Percentiles rank a stretch among this genome's conserved stretches.
Conservation (phyloP, 2,797 vertebrate species). For the Pipistrellus nathusii region DNA sequence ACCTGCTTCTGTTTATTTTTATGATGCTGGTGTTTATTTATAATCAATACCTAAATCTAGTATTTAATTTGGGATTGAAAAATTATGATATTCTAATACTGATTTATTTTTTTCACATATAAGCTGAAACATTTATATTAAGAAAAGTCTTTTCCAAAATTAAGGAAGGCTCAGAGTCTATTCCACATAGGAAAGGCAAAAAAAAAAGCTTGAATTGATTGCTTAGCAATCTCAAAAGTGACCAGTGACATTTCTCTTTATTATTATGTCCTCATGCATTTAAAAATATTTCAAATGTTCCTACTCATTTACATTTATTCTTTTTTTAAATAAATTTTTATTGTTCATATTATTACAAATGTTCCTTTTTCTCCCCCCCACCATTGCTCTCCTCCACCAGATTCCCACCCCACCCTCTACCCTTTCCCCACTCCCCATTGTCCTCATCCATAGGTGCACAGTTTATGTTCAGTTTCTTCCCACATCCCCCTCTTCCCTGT, state of each 20-base stretch:
- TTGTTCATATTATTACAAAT: too few relatives aligned
- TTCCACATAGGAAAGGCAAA: neutral
- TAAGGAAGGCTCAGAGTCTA: neutral
- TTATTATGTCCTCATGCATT: neutral
- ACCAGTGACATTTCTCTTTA: neutral
- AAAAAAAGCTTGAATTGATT: neutral
- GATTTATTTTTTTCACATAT: neutral
- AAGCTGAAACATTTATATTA: neutral
- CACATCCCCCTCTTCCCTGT: too few relatives aligned
- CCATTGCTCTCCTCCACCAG: too few relatives aligned
- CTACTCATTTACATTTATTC: too few relatives aligned
- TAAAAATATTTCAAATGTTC: neutral
- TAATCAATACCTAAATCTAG: slow-evolving; percentile 8
- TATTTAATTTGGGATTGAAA: neutral
- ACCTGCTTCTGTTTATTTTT: neutral
- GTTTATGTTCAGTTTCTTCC: too few relatives aligned
- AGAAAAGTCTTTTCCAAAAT: neutral
- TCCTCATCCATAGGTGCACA: too few relatives aligned
- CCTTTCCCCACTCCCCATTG: too few relatives aligned
- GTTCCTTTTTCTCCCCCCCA: too few relatives aligned
- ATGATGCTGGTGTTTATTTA: neutral
- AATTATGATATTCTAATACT: slow-evolving; percentile 7
- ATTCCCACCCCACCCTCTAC: too few relatives aligned
- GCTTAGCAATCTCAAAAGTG: neutral
- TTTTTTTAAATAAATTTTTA: too few relatives aligned